These are phyloP conservation scores for Drosophila ficusphila DNA, from an alignment of 1,140 invertebrate species.

Conservation along the genomic window DNA sequence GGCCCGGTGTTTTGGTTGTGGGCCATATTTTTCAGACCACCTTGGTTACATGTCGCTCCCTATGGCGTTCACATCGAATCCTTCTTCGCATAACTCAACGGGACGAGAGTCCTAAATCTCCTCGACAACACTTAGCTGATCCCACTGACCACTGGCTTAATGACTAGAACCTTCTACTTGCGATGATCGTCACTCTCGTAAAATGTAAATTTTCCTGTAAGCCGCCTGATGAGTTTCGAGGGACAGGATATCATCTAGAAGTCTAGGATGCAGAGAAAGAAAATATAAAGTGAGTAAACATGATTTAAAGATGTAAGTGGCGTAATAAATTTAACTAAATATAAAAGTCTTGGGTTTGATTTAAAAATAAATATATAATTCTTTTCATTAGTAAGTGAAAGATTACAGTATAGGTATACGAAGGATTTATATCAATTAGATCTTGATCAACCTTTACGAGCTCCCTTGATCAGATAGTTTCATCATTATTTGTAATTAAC, in stretches of 20 bases:
- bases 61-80: slow-evolving; percentile 11
- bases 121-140: slow-evolving; percentile 36
- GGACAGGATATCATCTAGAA: background rate
- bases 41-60: slow-evolving; percentile 28
- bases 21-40: slow-evolving; percentile 49
- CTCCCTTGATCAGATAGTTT: too few relatives aligned
- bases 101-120: slow-evolving; percentile 49
- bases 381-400: too few relatives aligned
- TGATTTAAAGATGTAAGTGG: slow-evolving; percentile 2
- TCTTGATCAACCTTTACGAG: too few relatives aligned
- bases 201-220: slow-evolving; percentile 64
- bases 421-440: too few relatives aligned
- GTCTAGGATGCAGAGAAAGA: slow-evolving; percentile 10
- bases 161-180: slow-evolving; percentile 40
- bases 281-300: background rate
- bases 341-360: too few relatives aligned
- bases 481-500: background rate
- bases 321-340: too few relatives aligned
- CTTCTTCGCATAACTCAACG: slow-evolving; percentile 32
- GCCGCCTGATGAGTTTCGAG: slow-evolving; percentile 23
- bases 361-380: too few relatives aligned
- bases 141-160: slow-evolving; percentile 47
- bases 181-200: slow-evolving; percentile 59
- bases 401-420: too few relatives aligned
- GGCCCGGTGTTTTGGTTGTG: slow-evolving; percentile 19